A percentile compares a stretch with the other conserved stretches of the same genome.
phyloP scores from a whole-genome alignment of 2,113 vertebrate species.

The Callipepla squamata region DNA sequence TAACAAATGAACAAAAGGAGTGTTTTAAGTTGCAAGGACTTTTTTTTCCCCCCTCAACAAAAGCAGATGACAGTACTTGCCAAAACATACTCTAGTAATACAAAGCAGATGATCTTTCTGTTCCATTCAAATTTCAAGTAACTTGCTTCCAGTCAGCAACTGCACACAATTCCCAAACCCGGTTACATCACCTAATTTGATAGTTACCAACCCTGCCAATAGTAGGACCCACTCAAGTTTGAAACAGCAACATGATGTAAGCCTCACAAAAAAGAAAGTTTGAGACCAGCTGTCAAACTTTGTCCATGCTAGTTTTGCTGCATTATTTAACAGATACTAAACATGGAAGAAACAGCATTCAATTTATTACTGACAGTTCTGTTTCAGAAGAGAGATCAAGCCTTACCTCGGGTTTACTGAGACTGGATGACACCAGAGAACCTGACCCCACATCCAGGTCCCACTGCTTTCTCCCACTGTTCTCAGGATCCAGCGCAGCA shows the following conservation, averaged over 20 bases:
- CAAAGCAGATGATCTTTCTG: constrained; percentile 30
- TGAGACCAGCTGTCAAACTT: neutral
- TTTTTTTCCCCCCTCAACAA: neutral
- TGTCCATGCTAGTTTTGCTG: neutral
- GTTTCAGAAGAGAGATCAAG: neutral
- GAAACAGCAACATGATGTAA: constrained; percentile 48
- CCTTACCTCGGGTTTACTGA: constrained; percentile 96
- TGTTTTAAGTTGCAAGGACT: constrained; percentile 25
- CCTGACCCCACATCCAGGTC: constrained; percentile 96
- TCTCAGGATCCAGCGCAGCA: constrained; percentile 93
- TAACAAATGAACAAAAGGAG: too few species aligned
- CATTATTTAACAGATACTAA: neutral
- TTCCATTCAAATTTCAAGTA: constrained; percentile 23
- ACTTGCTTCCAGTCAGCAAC: constrained; percentile 5
- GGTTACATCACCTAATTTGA: constrained; percentile 45
- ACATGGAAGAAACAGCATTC: neutral
- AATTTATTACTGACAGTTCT: neutral
- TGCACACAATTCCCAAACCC: constrained; percentile 10
- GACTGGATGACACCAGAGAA: constrained; percentile 93
- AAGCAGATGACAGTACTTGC: neutral
- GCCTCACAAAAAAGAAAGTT: neutral
- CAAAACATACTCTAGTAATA: constrained; percentile 20
- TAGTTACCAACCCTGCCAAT: neutral
- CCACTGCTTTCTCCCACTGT: constrained; percentile 94
- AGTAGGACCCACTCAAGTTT: neutral